Conservation (phyloP, 2,888 invertebrate species). For the Apamea monoglypha region DNA sequence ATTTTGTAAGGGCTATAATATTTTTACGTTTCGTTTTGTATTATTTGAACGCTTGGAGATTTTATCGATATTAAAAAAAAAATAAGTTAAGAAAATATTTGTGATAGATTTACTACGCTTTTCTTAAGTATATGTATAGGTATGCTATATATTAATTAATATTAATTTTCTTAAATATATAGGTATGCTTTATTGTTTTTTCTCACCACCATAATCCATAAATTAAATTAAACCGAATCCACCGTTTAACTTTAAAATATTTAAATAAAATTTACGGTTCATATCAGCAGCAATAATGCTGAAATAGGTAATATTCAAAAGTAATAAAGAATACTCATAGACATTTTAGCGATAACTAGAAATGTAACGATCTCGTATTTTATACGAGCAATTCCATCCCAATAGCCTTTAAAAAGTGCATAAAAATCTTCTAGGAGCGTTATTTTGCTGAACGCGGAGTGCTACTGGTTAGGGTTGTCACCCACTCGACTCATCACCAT, state of each 20-base stretch:
- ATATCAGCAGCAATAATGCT: slow-evolving; percentile 32
- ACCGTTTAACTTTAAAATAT: slow-evolving; percentile 14
- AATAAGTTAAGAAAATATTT: neutral
- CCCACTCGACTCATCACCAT: neutral
- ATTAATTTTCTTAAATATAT: neutral
- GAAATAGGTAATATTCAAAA: slow-evolving; percentile 43
- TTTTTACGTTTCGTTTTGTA: neutral
- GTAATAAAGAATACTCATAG: slow-evolving; percentile 58
- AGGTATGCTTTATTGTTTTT: neutral
- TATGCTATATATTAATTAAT: neutral
- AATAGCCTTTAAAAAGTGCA: slow-evolving; percentile 51
- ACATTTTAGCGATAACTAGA: slow-evolving; percentile 38
- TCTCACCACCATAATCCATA: neutral
- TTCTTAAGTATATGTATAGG: neutral
- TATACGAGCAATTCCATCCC: slow-evolving; percentile 57
- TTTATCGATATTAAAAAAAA: neutral
- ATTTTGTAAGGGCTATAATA: slow-evolving; percentile 27
- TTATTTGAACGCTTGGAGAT: neutral
- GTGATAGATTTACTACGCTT: neutral
- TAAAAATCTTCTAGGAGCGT: slow-evolving; percentile 36
- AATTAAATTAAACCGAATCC: neutral
- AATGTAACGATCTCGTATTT: slow-evolving; percentile 43
- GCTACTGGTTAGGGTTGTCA: neutral
- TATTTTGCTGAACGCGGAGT: slow-evolving; percentile 36
- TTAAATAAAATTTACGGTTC: slow-evolving; percentile 21